A percentile compares a stretch with the other conserved stretches of the same genome.
phyloP scores from a whole-genome alignment of 2,113 vertebrate genomes.

The Arothron firmamentum region DNA sequence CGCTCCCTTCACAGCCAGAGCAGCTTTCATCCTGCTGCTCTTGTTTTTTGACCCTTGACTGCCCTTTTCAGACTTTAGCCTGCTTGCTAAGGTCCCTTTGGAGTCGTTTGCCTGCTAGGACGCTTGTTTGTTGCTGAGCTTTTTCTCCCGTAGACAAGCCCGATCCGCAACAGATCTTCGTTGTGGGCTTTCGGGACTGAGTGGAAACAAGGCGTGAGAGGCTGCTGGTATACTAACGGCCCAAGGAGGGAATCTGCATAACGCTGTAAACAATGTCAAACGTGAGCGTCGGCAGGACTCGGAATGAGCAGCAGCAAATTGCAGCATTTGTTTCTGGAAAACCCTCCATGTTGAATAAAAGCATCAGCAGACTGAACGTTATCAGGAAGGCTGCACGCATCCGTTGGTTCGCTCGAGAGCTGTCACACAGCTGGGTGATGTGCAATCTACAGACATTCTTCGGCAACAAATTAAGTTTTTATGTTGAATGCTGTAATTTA shows the following conservation, averaged over 20 bases:
- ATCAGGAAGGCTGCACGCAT: slow-evolving; percentile 40
- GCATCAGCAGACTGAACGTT: neutral
- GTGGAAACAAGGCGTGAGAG: neutral
- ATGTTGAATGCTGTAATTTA: neutral
- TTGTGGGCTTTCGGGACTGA: slow-evolving; percentile 1
- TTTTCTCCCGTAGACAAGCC: neutral
- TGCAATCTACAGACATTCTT: neutral
- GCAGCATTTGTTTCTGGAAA: neutral
- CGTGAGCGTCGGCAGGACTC: neutral
- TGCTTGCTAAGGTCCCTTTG: neutral
- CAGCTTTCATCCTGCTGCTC: neutral
- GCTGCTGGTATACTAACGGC: neutral
- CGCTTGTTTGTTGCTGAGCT: neutral
- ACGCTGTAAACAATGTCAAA: neutral
- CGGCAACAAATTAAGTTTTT: neutral
- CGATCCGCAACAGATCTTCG: neutral
- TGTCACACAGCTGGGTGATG: slow-evolving; percentile 6
- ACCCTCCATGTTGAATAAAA: neutral
- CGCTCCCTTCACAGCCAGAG: neutral
- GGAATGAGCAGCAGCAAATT: neutral
- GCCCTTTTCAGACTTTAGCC: neutral
- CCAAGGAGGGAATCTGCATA: slow-evolving; percentile 4
- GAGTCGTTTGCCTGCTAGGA: neutral
- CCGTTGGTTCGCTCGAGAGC: slow-evolving; percentile 17
- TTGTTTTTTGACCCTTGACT: slow-evolving; percentile 5